Conservation (phyloP, 2,797 vertebrate species). For the Sebastes kiyomatsui region DNA sequence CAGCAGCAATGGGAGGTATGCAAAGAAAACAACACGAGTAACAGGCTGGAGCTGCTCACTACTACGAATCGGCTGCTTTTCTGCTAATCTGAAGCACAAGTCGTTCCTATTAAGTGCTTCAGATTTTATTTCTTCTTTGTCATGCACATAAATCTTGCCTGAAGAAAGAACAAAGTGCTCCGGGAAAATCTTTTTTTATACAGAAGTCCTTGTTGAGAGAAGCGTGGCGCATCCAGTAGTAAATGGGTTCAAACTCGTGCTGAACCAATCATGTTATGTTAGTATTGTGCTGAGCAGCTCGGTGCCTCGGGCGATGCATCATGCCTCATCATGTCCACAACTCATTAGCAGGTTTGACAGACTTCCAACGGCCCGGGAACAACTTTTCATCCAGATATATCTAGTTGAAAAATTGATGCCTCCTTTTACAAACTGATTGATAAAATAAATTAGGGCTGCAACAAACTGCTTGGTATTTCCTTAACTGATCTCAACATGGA, state of each 20-base stretch:
- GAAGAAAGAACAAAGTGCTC: not conserved
- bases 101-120: not conserved
- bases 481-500: too few relatives aligned
- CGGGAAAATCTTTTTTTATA: not conserved
- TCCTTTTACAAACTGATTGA: not conserved
- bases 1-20: slow-evolving; percentile 29
- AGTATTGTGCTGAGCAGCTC: slow-evolving; percentile 6
- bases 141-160: not conserved
- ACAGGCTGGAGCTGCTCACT: slow-evolving; percentile 17
- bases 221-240: not conserved
- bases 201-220: not conserved
- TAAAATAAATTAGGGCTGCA: too few relatives aligned
- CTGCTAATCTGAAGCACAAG: not conserved
- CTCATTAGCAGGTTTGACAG: slow-evolving; percentile 19
- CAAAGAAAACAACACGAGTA: slow-evolving; percentile 7
- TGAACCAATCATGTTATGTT: slow-evolving; percentile 21
- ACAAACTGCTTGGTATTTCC: too few relatives aligned
- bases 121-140: not conserved
- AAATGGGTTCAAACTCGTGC: not conserved
- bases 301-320: slow-evolving; percentile 6
- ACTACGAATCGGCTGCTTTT: not conserved
- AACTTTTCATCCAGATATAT: slow-evolving; percentile 3
- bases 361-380: slow-evolving; percentile 6
- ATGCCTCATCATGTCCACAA: slow-evolving; percentile 44
- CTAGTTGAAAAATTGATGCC: not conserved